Base-by-base conservation (phyloP, 1,140 invertebrate species). In the Cherax quadricarinatus region DNA sequence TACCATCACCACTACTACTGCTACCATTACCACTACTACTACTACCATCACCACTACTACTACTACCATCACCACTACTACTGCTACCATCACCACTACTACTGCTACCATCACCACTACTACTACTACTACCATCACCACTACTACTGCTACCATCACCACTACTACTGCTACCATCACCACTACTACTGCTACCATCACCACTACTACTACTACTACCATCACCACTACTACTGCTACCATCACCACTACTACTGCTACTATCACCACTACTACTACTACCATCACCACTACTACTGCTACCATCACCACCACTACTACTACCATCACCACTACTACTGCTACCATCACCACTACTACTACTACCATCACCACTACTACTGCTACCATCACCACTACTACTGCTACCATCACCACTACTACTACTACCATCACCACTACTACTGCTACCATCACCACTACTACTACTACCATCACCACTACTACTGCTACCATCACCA, bases 231-330 rank as follows among this genome's bases (percentile, higher is more conserved):
- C 81, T 49, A n/a, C 81, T 24, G 9, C 53, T 51, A 66, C 53
- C 51, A 85, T 51, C 49, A 85, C 51, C 49, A 85, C 83, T 24
- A 80, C 79, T 24, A 48, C 79, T 41, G 12, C 41, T 41, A 48
- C 41, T 24, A 80, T 24, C 51, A 62, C 4, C 82, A 62, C 51
- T 1, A 62, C 60, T 49, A 84, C 51, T 24, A 62, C 82, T 5
- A 85, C 60, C 60, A 66, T 6, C 83, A 85, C 83, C 30, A 85
- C 60, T 53, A 85, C 83, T 6, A 85, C 49, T 51, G 5, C 81
- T 6, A 83, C 81, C 53, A 48, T 3, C n/a, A 81, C 79, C 79
- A 81, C 1, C 41, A 81, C n/a, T 3, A 48, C 79, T 3, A 81
- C 79, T 30, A 24, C 79, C 1, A 81, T 1, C 79, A 24, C 1